Conservation (phyloP, 2,888 invertebrate genomes). For the Ctenicera cuprea region DNA sequence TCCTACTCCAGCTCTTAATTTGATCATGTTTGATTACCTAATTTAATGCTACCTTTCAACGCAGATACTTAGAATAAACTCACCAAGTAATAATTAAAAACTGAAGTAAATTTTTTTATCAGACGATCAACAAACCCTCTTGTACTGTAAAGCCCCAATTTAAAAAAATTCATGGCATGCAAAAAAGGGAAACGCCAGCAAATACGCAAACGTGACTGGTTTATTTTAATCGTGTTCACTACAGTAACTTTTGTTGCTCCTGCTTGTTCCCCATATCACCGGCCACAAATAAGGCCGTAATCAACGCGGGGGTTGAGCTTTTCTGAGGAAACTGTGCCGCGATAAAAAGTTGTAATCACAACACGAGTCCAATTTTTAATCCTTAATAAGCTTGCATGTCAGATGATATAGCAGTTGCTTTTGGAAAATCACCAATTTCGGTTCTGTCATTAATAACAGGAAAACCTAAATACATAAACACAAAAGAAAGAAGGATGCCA, state of each 20-base stretch:
- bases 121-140: not conserved
- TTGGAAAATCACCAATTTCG: conserved; percentile 1
- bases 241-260: conserved; percentile 41
- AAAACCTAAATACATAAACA: not conserved
- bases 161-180: conserved; percentile 19
- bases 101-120: not conserved
- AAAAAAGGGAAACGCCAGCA: conserved; percentile 31
- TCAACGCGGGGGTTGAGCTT: conserved; percentile 35
- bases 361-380: conserved; percentile 28
- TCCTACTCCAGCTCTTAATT: too few species aligned
- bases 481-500: not conserved
- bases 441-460: conserved; percentile 8
- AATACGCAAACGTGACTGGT: conserved; percentile 41
- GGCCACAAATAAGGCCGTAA: conserved; percentile 39
- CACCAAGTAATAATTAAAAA: too few species aligned
- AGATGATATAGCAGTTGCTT: conserved; percentile 3
- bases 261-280: conserved; percentile 34
- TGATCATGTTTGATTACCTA: too few species aligned
- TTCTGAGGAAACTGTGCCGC: conserved; percentile 33
- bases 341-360: conserved; percentile 37
- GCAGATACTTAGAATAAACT: too few species aligned
- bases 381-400: conserved; percentile 33
- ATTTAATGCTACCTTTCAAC: too few species aligned
- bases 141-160: conserved; percentile 16
- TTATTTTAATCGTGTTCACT: conserved; percentile 39